Evolutionary conservation across 1,140 invertebrate species (phyloP).

Genomic region (Neoseiulus cucumeris): DNA sequence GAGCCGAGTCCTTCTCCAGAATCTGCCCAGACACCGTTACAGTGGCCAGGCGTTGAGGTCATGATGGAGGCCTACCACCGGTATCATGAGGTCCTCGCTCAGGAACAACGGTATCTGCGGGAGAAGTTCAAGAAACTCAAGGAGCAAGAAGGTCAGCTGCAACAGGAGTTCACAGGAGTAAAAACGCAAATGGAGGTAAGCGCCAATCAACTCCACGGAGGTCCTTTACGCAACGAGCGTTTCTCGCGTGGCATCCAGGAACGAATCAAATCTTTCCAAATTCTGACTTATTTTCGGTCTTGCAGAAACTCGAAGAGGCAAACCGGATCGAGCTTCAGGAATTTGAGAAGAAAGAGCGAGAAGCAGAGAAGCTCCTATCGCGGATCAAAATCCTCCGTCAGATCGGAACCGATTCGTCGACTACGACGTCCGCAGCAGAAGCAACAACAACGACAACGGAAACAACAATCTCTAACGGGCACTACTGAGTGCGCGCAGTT

Average conservation of each 20-base stretch:
- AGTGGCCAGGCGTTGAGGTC: slow-evolving; percentile 4
- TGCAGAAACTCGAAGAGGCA: background rate
- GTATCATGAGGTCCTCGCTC: background rate
- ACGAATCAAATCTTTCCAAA: background rate
- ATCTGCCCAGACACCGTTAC: background rate
- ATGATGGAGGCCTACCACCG: background rate
- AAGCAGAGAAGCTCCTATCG: background rate
- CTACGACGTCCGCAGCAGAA: background rate
- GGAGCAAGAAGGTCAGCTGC: background rate
- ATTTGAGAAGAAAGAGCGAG: background rate
- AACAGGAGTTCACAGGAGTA: background rate
- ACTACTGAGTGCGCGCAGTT: too few species aligned
- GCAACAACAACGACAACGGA: background rate
- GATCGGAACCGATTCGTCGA: background rate
- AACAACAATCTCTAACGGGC: background rate
- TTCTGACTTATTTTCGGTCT: background rate
- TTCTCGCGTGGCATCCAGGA: background rate
- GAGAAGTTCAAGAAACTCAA: background rate
- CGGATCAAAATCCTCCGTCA: background rate
- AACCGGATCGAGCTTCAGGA: background rate
- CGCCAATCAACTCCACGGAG: background rate
- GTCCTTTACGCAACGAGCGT: background rate
- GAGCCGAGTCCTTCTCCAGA: background rate
- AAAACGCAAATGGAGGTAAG: slow-evolving; percentile 2
- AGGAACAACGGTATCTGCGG: background rate